These are phyloP conservation scores for Hipparchia sbordonii DNA, from an alignment of 2,888 invertebrate species.

Conservation along the genomic window DNA sequence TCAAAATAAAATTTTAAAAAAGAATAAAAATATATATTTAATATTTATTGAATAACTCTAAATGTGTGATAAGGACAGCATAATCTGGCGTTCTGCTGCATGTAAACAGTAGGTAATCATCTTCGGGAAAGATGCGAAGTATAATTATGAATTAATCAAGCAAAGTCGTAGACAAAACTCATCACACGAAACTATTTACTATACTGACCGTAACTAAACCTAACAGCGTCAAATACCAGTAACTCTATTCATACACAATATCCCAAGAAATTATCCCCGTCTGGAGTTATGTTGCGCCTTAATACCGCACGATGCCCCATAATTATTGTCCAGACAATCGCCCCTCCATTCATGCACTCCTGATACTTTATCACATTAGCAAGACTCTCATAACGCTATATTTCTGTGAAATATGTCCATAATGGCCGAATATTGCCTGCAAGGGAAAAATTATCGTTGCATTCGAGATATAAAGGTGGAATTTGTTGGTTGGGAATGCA, in stretches of 20 bases:
- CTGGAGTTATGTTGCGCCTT: constrained; percentile 58
- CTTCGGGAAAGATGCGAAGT: too few relatives aligned
- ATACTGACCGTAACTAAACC: constrained; percentile 13
- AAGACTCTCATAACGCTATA: constrained; percentile 73
- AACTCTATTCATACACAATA: constrained; percentile 45
- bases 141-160: too few relatives aligned
- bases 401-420: constrained; percentile 74
- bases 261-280: constrained; percentile 67
- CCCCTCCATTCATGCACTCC: constrained; percentile 64
- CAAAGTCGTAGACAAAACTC: not conserved
- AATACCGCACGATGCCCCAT: constrained; percentile 63
- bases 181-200: not conserved
- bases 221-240: constrained; percentile 9
- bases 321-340: constrained; percentile 77
- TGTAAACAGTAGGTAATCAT: too few relatives aligned
- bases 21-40: too few relatives aligned
- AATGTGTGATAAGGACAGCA: too few relatives aligned
- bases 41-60: too few relatives aligned
- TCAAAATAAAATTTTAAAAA: too few relatives aligned
- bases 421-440: constrained; percentile 47
- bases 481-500: constrained; percentile 48
- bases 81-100: too few relatives aligned
- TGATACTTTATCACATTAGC: constrained; percentile 71
- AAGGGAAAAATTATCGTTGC: constrained; percentile 52
- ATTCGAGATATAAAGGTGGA: constrained; percentile 51